Base-by-base conservation (phyloP, 1,140 invertebrate species). In the Matsumurasca onukii region DNA sequence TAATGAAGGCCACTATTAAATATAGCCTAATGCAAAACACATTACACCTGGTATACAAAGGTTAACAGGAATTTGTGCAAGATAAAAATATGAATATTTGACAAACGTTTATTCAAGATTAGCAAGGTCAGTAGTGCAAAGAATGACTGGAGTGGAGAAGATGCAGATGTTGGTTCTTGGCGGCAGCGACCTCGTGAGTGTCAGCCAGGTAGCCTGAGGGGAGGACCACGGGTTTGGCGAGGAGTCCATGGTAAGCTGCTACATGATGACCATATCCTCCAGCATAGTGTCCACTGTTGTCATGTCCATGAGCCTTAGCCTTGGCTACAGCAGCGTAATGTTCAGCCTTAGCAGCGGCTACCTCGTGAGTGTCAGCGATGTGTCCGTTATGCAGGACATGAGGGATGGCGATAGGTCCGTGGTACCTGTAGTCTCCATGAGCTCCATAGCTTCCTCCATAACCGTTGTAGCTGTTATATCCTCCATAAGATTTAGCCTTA, bases 321-420 rank as follows among this genome's bases (percentile, higher is more conserved):
- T 59, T 59, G 5, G 22, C 5, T 12, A 66, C 59, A 30, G 66
- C 70, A 17, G 70, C 68, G 52, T 62, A 71, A 63, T 69, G 68
- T 24, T 63, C 62, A 51, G 68, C 51, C 69, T 75, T 76, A 65
- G 74, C 75, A 49, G 64, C 70, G 52, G 71, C 73, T 22, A 71
- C 70, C 63, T 71, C 70, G 15, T 68, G 70, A 20, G 70, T 69
- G 57, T 72, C 70, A 24, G 70, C 67, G 29, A 69, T 45, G 67
- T 65, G 59, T 57, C 70, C 67, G 45, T 51, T 39, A 3, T 34
- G 15, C 2, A 29, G 34, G 3, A 48, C 39, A 24, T 24, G 31
- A 66, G 25, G 17, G 2, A 45, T 66, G 12, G 31, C 25, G 34
- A 48, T 15, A 15, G 62, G n/a, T 34, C 62, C 62, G 34, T 31